These are phyloP conservation scores for Sminthurinus aureus DNA, from an alignment of 2,888 invertebrate species.

Conservation along the genomic window DNA sequence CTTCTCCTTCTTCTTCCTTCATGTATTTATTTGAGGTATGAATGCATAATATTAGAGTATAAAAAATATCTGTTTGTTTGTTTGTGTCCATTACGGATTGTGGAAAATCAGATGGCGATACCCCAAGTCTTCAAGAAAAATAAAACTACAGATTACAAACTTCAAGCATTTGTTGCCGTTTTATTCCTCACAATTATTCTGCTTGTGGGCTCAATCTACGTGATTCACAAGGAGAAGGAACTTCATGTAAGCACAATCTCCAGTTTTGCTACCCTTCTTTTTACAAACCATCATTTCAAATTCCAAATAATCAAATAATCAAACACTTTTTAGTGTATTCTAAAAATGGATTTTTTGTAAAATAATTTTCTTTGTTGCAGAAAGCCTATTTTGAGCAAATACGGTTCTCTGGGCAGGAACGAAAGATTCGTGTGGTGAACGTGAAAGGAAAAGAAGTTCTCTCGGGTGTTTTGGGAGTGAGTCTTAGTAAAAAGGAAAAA, in stretches of 20 bases:
- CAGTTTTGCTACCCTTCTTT: background rate
- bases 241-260: slow-evolving; percentile 66
- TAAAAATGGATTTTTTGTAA: background rate
- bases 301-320: no score
- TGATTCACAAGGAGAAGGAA: slow-evolving; percentile 83
- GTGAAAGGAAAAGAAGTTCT: slow-evolving; percentile 76
- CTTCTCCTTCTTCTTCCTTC: no score
- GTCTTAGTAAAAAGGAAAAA: slow-evolving; percentile 60
- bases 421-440: slow-evolving; percentile 77
- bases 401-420: slow-evolving; percentile 79
- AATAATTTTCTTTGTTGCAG: slow-evolving; percentile 62
- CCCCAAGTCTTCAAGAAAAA: slow-evolving; percentile 76
- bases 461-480: slow-evolving; percentile 70
- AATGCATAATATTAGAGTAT: no score
- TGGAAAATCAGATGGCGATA: slow-evolving; percentile 67
- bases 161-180: slow-evolving; percentile 80
- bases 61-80: background rate
- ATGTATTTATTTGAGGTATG: no score
- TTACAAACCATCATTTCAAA: background rate
- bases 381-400: slow-evolving; percentile 84
- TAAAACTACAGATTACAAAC: slow-evolving; percentile 76
- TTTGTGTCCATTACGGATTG: background rate
- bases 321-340: no score
- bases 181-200: slow-evolving; percentile 83
- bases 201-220: slow-evolving; percentile 83